Base-by-base conservation (phyloP, 2,113 vertebrate species). In the Zonotrichia leucophrys region DNA sequence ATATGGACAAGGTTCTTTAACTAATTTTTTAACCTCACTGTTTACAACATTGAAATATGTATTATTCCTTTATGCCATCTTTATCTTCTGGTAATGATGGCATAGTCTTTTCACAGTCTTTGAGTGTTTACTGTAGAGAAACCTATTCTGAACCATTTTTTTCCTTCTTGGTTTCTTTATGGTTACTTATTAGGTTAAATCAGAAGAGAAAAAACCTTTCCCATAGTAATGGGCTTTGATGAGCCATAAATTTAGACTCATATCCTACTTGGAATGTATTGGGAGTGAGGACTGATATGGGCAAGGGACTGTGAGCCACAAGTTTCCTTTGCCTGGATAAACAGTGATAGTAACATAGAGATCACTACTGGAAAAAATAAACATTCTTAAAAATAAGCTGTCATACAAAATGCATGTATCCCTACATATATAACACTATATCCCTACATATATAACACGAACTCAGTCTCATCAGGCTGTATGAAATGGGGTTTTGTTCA, bases 11-110 rank as follows among this genome's bases (percentile, higher is more conserved):
- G 24, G 21, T 69, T 75, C 63, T 85, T 47, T 31, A 25, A n/a
- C 64, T 25, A 3, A 21, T 19, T 47, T 81, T 77, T 83, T 81
- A 66, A 62, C 14, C 7, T 81, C 47, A 28, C 9, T 39, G 15
- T 47, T 74, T 0, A 1, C n/a, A 50, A 50, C 46, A 46, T 1
- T 77, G 22, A 80, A 73, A 67, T 63, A 8, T 1, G 5, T 52
- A 15, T 44, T 46, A 15, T 70, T 91, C 87, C 70, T 90, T 86
- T 77, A 77, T 13, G 9, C 15, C 31, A 77, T 3, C 30, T 79
- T 94, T 44, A 46, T 58, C 25, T 83, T 85, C 79, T 86, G 68
- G 21, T 28, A 63, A 39, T 70, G 60, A 58, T 66, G 30, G n/a
- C 30, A 62, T 3, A 42, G 14, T 49, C 7, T 56, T 22, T 52